Evolutionary conservation across 2,797 vertebrate species (phyloP), one percentile per base, ranked within the genome.

Genomic region (Pelobates cultripes): DNA sequence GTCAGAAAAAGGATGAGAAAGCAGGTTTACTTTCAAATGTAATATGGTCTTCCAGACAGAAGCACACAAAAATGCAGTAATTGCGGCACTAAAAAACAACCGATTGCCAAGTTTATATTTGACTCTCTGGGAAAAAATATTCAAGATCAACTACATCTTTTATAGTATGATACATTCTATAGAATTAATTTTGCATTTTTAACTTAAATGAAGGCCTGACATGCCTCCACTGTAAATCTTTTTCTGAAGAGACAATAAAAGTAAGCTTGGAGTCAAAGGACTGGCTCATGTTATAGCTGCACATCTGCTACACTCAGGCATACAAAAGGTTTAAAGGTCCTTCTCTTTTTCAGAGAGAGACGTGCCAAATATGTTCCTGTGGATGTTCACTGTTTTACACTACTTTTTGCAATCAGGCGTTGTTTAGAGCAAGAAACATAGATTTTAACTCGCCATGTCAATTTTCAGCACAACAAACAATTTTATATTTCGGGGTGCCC

Each of bases 321-420:
- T 72, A 66, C 82, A 79, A 75, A 77, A 71, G 82, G 77, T 79
- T 66, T 57, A 79, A 57, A 84, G 82, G 82, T 79, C 77, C 71
- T 10, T 75, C 47, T 51, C 3, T 51, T 51, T 79, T 53, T 43
- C 43, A 15, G 7, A 14, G 3, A 85, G 73, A 64, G 64, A 84
- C 81, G 75, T 4, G 4, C 43, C 57, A 69, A 76, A 64, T 70
- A 4, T 70, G 63, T 85, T n/a, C 1, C 68, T 61, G 60, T 77
- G 55, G 80, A 40, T 55, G 28, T 73, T 79, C 70, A 17, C 51
- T 83, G 71, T 79, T 45, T 67, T 57, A 79, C 73, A 17, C 4
- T 0, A 60, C 80, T 79, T n/a, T 0, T 70, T 80, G 15, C 60
- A 83, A 13, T 2, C 76, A 70, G 15, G 73, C 12, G 0, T 2